Base-by-base conservation (phyloP, 2,888 invertebrate genomes). In the Parasteatoda lunata region DNA sequence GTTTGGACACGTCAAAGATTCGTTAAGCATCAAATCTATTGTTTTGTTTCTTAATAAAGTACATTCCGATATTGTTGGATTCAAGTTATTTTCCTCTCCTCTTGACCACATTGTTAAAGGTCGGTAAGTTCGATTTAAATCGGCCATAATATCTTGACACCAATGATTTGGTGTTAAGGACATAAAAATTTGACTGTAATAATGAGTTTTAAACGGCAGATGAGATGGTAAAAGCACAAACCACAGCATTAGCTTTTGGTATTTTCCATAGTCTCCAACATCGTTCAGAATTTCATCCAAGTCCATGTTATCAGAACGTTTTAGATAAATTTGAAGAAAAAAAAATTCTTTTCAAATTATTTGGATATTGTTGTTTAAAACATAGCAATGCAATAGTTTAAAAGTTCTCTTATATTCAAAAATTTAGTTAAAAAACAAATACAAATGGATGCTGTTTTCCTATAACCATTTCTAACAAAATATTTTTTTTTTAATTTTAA, bases 141-240 rank as follows among this genome's bases (percentile, higher is more conserved):
- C 82, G 5, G 47, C 45, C 0, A 15, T 54, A 0, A 48, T 6
- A 7, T 72, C 78, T 47, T 65, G 68, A 91, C 96, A 96, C 95
- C 95, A 96, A 91, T 96, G 95, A 48, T 93, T 93, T 7, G 90
- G 90, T 0, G 88, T 89, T 6, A 89, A 59, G 1, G 88, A 84
- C 89, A 90, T 89, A 71, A 90, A 90, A 5, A 90, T 30, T 92
- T 96, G 96, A 90, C 94, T 94, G 91, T 96, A 96, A 64, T 96
- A 96, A 90, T 96, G 96, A 91, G 96, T 96, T 7, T 95, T 96
- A 91, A 96, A 96, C 0, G 96, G 96, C 89, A 96, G 93, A 54
- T 95, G 95, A 0, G 93, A 91, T 69, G 92, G 92, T 77, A 94
- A 93, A 89, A 93, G 93, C 0, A 93, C 90, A 30, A 92, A 86